These are phyloP conservation scores for Polyodon spathula DNA, from an alignment of 2,113 vertebrate species.

Conservation along the genomic window DNA sequence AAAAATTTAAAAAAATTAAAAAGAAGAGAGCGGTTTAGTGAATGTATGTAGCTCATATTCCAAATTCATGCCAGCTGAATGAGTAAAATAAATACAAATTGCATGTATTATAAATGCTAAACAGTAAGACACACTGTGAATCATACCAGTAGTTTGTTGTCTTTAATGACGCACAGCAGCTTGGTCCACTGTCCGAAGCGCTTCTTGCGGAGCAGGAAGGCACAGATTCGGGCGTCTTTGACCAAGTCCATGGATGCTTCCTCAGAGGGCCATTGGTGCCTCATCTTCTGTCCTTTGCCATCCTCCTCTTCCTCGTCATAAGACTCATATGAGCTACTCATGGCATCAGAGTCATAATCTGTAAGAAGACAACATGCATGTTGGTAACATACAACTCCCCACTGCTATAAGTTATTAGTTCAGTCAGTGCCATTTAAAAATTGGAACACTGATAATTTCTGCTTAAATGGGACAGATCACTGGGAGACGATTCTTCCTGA, in stretches of 20 bases:
- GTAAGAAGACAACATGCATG: slow-evolving; percentile 5
- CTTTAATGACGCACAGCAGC: slow-evolving; percentile 90
- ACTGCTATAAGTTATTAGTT: too few relatives aligned
- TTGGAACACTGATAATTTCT: too few relatives aligned
- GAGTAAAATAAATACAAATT: too few relatives aligned
- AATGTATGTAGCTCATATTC: neutral
- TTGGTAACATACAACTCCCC: neutral
- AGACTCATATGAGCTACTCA: slow-evolving; percentile 97
- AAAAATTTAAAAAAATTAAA: too few relatives aligned
- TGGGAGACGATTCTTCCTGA: too few relatives aligned
- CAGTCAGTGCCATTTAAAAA: too few relatives aligned
- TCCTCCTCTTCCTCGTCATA: slow-evolving; percentile 97
- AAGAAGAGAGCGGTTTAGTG: slow-evolving; percentile 5
- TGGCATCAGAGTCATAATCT: slow-evolving; percentile 95
- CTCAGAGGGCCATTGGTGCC: slow-evolving; percentile 94
- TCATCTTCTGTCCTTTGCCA: slow-evolving; percentile 86
- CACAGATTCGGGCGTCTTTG: slow-evolving; percentile 90
- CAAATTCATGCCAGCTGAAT: too few relatives aligned
- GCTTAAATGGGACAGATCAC: too few relatives aligned
- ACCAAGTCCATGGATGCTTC: slow-evolving; percentile 97
- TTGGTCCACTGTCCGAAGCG: slow-evolving; percentile 97
- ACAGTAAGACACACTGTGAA: neutral
- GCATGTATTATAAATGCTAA: neutral
- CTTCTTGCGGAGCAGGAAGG: slow-evolving; percentile 92
- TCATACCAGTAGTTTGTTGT: slow-evolving; percentile 84